Evolutionary conservation across 2,888 invertebrate genomes (phyloP), one percentile per base, ranked within the genome.

Genomic region (Mesopsocus fuscifrons): DNA sequence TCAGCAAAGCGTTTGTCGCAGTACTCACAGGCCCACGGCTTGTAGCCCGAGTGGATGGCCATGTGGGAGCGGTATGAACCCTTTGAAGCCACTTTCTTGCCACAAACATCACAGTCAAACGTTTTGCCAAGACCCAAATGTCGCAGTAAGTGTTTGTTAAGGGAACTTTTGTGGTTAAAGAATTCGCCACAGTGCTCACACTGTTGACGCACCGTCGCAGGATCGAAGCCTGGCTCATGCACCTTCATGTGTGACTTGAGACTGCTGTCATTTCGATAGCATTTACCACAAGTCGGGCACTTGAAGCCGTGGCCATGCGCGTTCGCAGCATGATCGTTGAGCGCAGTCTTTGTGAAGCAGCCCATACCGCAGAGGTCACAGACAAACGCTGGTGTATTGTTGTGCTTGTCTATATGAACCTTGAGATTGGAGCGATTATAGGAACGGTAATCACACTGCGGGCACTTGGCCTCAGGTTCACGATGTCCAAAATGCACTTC

Each of bases 31-130:
- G 38, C 38, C 15, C n/a, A 38, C 38, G 38, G 38, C 18, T 38
- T 38, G 21, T 38, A 38, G 3, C 38, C 38, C 16, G 17, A 18
- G 18, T 38, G 38, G 20, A 38, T 38, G 5, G 38, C 38, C 38
- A 38, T 38, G 21, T 38, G 38, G 9, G 38, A 38, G 9, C 38
- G 17, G 21, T 38, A 38, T 20, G 38, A 38, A 3, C 38, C 38
- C 18, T 38, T 38, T 21, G 38, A 38, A 38, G 18, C 20, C 17
- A 38, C 38, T 20, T 38, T 38, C 38, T 38, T 38, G 20, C 38
- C 38, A 21, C 38, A 38, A 38, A 38, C 38, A 38, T 38, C 38
- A 38, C 38, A 38, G 20, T 38, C 38, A 38, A 38, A 38, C 6
- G 38, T 38, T 11, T 38, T 38, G n/a, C 20, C 38, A 16, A 38